Evolutionary conservation across 2,888 invertebrate genomes (phyloP).

Genomic region (Sesia bembeciformis): DNA sequence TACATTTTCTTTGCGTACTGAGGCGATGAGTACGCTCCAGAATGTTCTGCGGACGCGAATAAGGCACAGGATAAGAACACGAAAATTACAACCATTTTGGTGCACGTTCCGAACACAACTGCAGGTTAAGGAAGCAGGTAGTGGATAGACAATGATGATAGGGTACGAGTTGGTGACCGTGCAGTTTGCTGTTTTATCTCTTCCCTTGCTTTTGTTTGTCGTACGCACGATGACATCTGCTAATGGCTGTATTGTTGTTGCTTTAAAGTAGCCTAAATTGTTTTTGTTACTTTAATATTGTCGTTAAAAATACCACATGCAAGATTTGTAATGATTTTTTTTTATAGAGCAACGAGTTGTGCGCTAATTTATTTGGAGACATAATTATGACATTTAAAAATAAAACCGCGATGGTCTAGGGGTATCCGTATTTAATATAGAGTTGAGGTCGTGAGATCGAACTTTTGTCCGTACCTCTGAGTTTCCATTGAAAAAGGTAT

Average conservation of each 20-base stretch:
- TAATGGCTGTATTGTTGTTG: conserved; percentile 64
- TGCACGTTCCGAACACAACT: conserved; percentile 20
- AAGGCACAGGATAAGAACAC: conserved; percentile 26
- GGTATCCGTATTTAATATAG: too few relatives aligned
- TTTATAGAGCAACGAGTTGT: too few relatives aligned
- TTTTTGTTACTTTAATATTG: too few relatives aligned
- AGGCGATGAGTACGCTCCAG: conserved; percentile 68
- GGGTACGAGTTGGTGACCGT: conserved; percentile 32
- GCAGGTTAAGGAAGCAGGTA: conserved; percentile 38
- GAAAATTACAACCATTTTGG: conserved; percentile 43
- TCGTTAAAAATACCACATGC: too few relatives aligned
- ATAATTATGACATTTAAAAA: too few relatives aligned
- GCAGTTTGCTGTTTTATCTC: conserved; percentile 60
- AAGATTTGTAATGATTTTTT: too few relatives aligned
- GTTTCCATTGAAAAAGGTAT: too few relatives aligned
- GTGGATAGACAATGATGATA: conserved; percentile 35
- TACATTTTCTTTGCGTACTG: conserved; percentile 69
- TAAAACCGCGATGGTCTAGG: too few relatives aligned
- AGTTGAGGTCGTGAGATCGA: too few relatives aligned
- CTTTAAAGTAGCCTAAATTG: conserved; percentile 29
- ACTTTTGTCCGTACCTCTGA: too few relatives aligned
- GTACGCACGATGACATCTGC: conserved; percentile 68
- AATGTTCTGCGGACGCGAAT: conserved; percentile 41
- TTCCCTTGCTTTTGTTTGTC: conserved; percentile 64
- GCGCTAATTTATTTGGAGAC: too few relatives aligned